Base-by-base conservation (phyloP, 2,113 vertebrate genomes). In the Octodon degus region DNA sequence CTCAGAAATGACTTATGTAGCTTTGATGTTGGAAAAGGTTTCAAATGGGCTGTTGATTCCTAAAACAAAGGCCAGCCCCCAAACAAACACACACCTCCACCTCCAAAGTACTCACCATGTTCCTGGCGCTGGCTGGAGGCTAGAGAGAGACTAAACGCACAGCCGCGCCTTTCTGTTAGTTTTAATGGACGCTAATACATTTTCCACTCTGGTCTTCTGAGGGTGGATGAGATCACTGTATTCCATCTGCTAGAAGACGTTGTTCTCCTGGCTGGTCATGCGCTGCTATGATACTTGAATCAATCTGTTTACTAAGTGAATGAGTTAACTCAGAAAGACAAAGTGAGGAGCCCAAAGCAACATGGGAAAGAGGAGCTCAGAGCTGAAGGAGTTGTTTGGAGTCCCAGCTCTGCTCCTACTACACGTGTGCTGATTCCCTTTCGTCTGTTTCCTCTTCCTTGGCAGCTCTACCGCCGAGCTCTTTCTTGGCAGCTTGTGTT, bases 41-140 rank as follows among this genome's bases (percentile, higher is more conserved):
- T n/a, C 63, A 93, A 53, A 84, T 67, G 19, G 84, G 88, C 77
- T 91, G 65, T 55, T 76, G 79, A 90, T 84, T 94, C 53, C 72
- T 60, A 63, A 94, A 70, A 93, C 53, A 65, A 62, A 74, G 86
- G 85, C 17, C 86, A 93, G 27, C 53, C 76, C 27, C 58, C 17
- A 76, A 30, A 47, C 34, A 40, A 40, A 76, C 20, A 7, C 25
- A 62, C 22, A 62, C 37, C 12, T 50, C 74, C 74, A 79, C 74
- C 40, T 50, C 43, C 76, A 79, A 32, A 95, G n/a, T 82, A 40
- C 53, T 4, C 2, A 13, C 60, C 96, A 82, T n/a, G 3, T 22
- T 88, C 17, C 65, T 93, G 25, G 30, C 88, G 83, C 58, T 76
- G 60, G 7, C 83, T 88, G 16, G 32, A 91, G 37, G 40, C 79